Evolutionary conservation across 2,888 invertebrate species (phyloP), one percentile per base, ranked within the genome.

Genomic region (Chloromyia formosa): DNA sequence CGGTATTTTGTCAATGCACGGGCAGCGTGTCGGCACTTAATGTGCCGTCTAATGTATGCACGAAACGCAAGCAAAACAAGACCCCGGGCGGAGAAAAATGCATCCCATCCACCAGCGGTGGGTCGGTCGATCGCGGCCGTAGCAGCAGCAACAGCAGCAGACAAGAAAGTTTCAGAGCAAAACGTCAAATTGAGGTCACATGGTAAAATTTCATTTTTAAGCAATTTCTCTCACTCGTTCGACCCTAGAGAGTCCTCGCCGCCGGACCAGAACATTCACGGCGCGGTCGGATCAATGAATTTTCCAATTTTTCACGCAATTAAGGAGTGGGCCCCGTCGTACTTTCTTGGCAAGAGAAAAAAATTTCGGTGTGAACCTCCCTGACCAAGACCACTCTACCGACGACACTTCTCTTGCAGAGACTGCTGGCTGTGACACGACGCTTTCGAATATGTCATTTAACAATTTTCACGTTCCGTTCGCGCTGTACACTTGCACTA

Each of bases 131-230:
- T 18, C 54, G 56, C 23, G 23, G 61, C 73, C 49, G 45, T 58
- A 35, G 73, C 73, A 60, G 49, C 49, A 68, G 73, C 72, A 73
- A 61, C 10, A 58, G 16, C 58, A 58, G 42, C 72, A 42, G 20
- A 72, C 72, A 60, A 73, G 69, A 78, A 76, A 76, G 77, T 78
- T 77, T 77, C 75, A 76, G 77, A 77, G 76, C 77, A 78, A 80
- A 82, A 82, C 80, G 81, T 82, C 82, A 83, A 81, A 84, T 83
- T 83, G 82, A 83, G 87, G 87, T 87, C 87, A 87, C 86, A 87
- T 87, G 86, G 72, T 75, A 74, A 77, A 74, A 75, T 68, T 75
- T 45, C 42, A 16, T 56, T 71, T 74, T 42, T 64, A 62, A 56
- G 60, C 42, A 40, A 61, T 27, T 64, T 12, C 42, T 58, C 20